Evolutionary conservation across 2,888 invertebrate genomes (phyloP).

Genomic region (Amphipyra berbera): DNA sequence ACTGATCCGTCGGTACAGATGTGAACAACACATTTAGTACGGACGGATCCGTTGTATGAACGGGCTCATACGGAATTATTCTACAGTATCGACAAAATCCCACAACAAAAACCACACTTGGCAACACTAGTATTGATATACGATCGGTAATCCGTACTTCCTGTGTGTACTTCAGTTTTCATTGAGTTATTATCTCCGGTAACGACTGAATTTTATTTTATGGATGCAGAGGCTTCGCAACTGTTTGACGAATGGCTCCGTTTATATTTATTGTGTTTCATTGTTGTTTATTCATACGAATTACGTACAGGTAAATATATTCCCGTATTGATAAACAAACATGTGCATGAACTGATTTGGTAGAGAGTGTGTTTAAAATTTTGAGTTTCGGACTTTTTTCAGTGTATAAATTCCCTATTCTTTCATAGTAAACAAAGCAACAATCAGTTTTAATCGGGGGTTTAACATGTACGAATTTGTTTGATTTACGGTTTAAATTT

Average conservation of each 20-base stretch:
- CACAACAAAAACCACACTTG: slow-evolving; percentile 29
- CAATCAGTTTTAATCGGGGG: no score
- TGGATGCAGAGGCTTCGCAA: slow-evolving; percentile 52
- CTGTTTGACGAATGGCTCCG: slow-evolving; percentile 59
- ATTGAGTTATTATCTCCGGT: slow-evolving; percentile 66
- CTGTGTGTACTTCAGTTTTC: slow-evolving; percentile 50
- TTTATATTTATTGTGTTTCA: slow-evolving; percentile 54
- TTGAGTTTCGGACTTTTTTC: not conserved
- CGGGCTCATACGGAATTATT: no score
- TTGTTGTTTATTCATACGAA: slow-evolving; percentile 43
- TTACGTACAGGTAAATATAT: slow-evolving; percentile 44
- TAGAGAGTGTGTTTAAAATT: slow-evolving; percentile 7
- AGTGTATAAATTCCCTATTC: not conserved
- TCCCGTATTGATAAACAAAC: slow-evolving; percentile 17
- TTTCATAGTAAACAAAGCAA: no score
- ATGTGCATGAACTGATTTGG: slow-evolving; percentile 23
- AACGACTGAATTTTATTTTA: slow-evolving; percentile 64
- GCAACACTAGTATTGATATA: slow-evolving; percentile 41
- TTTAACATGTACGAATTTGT: no score
- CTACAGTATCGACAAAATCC: slow-evolving; percentile 9
- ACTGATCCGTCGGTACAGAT: no score
- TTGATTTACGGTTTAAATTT: no score
- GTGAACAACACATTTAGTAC: no score
- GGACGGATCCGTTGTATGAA: no score
- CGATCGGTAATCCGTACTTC: slow-evolving; percentile 48